Percentiles rank a stretch among this genome's conserved stretches.
Evolutionary conservation across 2,113 vertebrate genomes (phyloP).

Genomic region (Carassius gibelio): DNA sequence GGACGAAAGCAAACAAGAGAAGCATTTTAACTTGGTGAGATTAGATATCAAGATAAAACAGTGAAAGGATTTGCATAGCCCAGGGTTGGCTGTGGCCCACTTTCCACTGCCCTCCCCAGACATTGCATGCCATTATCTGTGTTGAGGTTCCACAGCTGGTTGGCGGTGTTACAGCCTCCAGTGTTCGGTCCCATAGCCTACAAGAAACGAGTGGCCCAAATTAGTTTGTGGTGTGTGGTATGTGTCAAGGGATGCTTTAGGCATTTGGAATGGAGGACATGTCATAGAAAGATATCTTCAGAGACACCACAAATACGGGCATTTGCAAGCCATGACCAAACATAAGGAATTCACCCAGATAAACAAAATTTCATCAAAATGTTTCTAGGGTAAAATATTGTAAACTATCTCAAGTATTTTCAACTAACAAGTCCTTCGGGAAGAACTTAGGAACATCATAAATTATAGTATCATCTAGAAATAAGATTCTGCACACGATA

Average conservation of each 20-base stretch:
- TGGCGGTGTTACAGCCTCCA: constrained; percentile 67
- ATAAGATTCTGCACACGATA: background rate
- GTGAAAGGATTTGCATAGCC: constrained; percentile 10
- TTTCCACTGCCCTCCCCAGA: constrained; percentile 10
- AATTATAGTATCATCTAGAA: background rate
- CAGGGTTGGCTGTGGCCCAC: background rate
- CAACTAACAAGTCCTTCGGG: background rate
- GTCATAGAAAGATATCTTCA: background rate
- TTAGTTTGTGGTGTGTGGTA: constrained; percentile 43
- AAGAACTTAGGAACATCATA: background rate
- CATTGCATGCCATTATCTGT: constrained; percentile 54
- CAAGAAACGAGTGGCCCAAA: constrained; percentile 51
- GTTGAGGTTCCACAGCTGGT: constrained; percentile 63
- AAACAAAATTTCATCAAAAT: background rate
- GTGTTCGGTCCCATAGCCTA: constrained; percentile 24
- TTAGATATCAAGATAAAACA: background rate
- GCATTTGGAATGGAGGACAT: constrained; percentile 26
- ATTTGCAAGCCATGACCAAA: constrained; percentile 10
- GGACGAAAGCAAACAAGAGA: constrained; percentile 63
- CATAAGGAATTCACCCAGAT: background rate
- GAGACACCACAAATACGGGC: constrained; percentile 1
- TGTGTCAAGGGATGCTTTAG: constrained; percentile 22
- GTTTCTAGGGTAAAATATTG: constrained; percentile 17
- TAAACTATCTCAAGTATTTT: constrained; percentile 11
- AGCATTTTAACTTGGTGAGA: constrained; percentile 3